Evolutionary conservation across 1,140 invertebrate species (phyloP).

Genomic region (Acromyrmex charruanus): DNA sequence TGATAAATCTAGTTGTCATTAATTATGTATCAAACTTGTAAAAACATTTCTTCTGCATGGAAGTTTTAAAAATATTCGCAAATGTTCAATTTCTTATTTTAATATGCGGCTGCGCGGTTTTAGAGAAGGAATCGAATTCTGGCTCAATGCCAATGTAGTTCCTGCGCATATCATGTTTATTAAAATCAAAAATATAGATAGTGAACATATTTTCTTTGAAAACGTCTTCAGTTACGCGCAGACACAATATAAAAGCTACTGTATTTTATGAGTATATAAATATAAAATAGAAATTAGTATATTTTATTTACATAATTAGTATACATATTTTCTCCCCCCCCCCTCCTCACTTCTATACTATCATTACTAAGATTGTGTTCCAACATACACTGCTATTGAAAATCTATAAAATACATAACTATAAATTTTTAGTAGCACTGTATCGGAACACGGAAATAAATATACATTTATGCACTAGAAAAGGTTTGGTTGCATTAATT

Average conservation of each 20-base stretch:
- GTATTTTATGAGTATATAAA: background rate
- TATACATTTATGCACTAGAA: background rate
- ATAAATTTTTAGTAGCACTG: too few relatives aligned
- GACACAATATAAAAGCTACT: background rate
- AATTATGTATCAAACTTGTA: background rate
- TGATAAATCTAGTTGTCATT: background rate
- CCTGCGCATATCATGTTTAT: slow-evolving; percentile 40
- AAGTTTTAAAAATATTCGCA: background rate
- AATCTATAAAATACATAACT: too few relatives aligned
- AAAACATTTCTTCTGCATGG: background rate
- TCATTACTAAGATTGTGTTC: background rate
- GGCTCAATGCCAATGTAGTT: slow-evolving; percentile 40
- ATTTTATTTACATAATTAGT: too few relatives aligned
- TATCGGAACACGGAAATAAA: too few relatives aligned
- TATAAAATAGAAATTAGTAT: background rate
- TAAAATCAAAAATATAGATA: slow-evolving; percentile 48
- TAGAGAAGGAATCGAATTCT: slow-evolving; percentile 26
- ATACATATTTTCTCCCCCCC: background rate
- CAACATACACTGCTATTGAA: too few relatives aligned
- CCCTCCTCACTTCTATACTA: background rate
- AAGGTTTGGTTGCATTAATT: too few relatives aligned
- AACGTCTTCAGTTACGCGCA: slow-evolving; percentile 11
- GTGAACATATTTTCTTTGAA: slow-evolving; percentile 38
- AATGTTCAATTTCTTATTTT: slow-evolving; percentile 35
- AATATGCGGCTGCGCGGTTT: background rate